Evolutionary conservation across 2,797 vertebrate species (phyloP).

Genomic region (Leptodactylus fallax): DNA sequence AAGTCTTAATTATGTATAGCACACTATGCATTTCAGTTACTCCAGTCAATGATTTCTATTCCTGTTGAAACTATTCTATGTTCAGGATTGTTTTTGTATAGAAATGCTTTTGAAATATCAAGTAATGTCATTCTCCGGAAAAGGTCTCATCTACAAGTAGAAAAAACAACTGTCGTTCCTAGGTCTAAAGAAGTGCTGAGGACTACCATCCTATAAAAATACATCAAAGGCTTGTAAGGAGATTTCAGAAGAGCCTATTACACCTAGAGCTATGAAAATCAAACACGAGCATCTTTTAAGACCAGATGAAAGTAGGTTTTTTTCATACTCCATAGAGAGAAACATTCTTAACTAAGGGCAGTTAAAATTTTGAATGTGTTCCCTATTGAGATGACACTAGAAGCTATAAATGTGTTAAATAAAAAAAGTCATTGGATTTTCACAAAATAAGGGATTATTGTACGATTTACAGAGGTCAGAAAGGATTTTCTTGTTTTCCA

Average conservation of each 20-base stretch:
- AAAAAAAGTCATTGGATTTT: slow-evolving; percentile 55
- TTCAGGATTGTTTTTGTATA: background rate
- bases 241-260: slow-evolving; percentile 62
- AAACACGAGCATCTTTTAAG: slow-evolving; percentile 62
- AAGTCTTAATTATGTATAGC: too few species aligned
- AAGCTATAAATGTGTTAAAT: slow-evolving; percentile 62
- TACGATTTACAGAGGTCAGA: slow-evolving; percentile 61
- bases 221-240: slow-evolving; percentile 62
- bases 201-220: slow-evolving; percentile 57
- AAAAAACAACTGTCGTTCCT: slow-evolving; percentile 51
- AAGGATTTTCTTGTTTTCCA: slow-evolving; percentile 62
- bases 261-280: slow-evolving; percentile 64
- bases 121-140: slow-evolving; percentile 38
- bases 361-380: slow-evolving; percentile 57
- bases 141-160: slow-evolving; percentile 42
- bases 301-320: slow-evolving; percentile 59
- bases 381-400: slow-evolving; percentile 60
- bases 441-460: slow-evolving; percentile 59
- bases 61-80: background rate
- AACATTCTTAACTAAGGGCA: slow-evolving; percentile 61
- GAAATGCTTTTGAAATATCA: slow-evolving; percentile 28
- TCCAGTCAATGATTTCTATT: background rate
- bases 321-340: slow-evolving; percentile 60
- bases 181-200: slow-evolving; percentile 54
- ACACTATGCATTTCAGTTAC: too few species aligned